Evolutionary conservation across 64 coral and sea anemone species (phyloP), one percentile per base, ranked within the genome.

Genomic region (Acropora tenuis): DNA sequence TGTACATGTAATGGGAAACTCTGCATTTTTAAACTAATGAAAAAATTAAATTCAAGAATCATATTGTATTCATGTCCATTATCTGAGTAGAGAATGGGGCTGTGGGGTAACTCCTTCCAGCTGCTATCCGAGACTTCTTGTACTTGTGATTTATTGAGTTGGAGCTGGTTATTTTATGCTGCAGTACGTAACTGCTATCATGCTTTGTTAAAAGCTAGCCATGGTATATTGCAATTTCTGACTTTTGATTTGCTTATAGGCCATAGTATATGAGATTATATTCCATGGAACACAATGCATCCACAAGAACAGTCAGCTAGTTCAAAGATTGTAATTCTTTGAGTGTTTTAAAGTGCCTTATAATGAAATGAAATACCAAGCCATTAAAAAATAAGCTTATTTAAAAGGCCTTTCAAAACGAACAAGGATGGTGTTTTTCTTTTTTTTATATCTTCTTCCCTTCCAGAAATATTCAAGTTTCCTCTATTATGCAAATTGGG

Each of bases 321-420:
- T 55, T 55, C 52, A 55, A 55, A 55, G 52, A 55, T 55, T 55
- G 52, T 55, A 55, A 55, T 55, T 55, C 52, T 55, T 55, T 55
- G 52, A 55, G 52, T 55, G 52, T 55, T 55, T 55, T 55, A 55
- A 55, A 55, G 52, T 55, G 52, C 52, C 52, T 55, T 55, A 55
- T 55, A 55, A 72, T 72, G 68, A 72, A 72, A 72, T 72, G 68
- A 72, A 72, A 72, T 12, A 72, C 20, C 68, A 72, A 72, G 68
- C 68, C 20, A 72, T 72, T 72, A 72, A 72, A 72, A 72, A 72
- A 72, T 72, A 72, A 72, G 15, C 68, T 72, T 72, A 72, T 72
- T 72, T 72, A 72, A 72, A 72, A 72, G 68, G 68, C 68, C 68
- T 72, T 72, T 72, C 68, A 72, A 72, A 72, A 40, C 68, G 20